These are phyloP conservation scores for Drosophila fuyamai DNA, from an alignment of 1,140 invertebrate species.

Conservation along the genomic window DNA sequence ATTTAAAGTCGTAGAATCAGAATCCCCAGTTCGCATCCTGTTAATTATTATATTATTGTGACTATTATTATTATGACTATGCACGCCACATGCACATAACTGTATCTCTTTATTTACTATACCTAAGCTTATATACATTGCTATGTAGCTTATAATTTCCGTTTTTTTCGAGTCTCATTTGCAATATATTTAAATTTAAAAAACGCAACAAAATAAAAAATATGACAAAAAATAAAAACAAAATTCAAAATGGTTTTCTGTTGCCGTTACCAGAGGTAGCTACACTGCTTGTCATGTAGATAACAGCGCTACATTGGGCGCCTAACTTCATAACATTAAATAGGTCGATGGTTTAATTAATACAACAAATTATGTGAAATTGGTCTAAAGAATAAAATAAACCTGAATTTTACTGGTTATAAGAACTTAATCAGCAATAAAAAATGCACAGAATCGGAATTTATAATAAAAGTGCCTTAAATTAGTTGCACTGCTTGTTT, in stretches of 20 bases:
- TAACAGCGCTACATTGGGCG: slow-evolving; percentile 46
- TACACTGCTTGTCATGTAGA: slow-evolving; percentile 52
- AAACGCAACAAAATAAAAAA: slow-evolving; percentile 64
- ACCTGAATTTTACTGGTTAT: neutral
- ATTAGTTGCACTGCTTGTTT: slow-evolving; percentile 12
- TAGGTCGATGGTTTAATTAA: slow-evolving; percentile 12
- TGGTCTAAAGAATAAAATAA: slow-evolving; percentile 2
- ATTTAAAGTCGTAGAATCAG: slow-evolving; percentile 62
- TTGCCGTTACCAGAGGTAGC: slow-evolving; percentile 11
- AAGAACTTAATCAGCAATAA: neutral
- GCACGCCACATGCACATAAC: slow-evolving; percentile 69
- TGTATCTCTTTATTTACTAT: slow-evolving; percentile 41
- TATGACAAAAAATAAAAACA: slow-evolving; percentile 30
- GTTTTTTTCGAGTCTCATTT: slow-evolving; percentile 63
- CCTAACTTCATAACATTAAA: slow-evolving; percentile 45
- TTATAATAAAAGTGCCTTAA: neutral
- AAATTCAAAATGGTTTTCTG: slow-evolving; percentile 35
- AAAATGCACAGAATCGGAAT: neutral
- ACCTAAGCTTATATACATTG: slow-evolving; percentile 25
- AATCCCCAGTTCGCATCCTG: slow-evolving; percentile 54
- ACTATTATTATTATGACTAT: slow-evolving; percentile 40
- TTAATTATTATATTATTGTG: slow-evolving; percentile 50
- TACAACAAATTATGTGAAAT: neutral
- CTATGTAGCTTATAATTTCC: slow-evolving; percentile 52
- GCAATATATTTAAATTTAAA: slow-evolving; percentile 41